These are phyloP conservation scores for Neodiprion fabricii DNA, from an alignment of 1,140 invertebrate species.

Conservation along the genomic window DNA sequence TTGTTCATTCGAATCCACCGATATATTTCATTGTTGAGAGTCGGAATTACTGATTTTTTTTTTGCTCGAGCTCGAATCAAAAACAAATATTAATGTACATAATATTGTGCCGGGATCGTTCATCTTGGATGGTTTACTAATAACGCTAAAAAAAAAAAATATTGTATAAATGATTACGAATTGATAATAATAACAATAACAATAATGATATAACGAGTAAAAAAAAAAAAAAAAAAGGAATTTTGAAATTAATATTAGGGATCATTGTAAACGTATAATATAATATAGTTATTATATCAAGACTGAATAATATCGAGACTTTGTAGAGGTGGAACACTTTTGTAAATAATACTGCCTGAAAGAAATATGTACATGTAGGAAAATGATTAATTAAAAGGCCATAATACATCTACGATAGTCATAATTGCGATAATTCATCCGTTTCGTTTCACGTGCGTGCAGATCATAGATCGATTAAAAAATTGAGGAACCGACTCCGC, in stretches of 20 bases:
- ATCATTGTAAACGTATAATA: conserved; percentile 29
- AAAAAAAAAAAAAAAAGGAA: background rate
- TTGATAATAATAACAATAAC: background rate
- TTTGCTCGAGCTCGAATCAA: no score
- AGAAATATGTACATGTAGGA: conserved; percentile 50
- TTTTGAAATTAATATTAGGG: conserved; percentile 5
- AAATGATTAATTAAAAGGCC: conserved; percentile 28
- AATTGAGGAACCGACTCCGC: no score
- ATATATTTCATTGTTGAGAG: no score
- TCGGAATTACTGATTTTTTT: no score
- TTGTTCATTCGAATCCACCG: no score
- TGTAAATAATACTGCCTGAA: conserved; percentile 55
- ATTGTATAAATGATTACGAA: no score
- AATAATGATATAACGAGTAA: background rate
- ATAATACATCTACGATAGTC: background rate
- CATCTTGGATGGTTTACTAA: no score
- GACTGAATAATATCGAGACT: conserved; percentile 56
- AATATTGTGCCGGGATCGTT: no score
- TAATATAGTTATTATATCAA: conserved; percentile 52
- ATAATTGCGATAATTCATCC: background rate
- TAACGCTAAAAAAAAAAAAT: no score
- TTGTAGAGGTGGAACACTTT: conserved; percentile 54
- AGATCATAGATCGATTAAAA: no score
- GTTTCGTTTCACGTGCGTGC: no score
- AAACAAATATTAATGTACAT: no score